Percentiles rank a stretch among this genome's conserved stretches.
Evolutionary conservation across 2,888 invertebrate species (phyloP).

Genomic region (Hirudinaria manillensis): DNA sequence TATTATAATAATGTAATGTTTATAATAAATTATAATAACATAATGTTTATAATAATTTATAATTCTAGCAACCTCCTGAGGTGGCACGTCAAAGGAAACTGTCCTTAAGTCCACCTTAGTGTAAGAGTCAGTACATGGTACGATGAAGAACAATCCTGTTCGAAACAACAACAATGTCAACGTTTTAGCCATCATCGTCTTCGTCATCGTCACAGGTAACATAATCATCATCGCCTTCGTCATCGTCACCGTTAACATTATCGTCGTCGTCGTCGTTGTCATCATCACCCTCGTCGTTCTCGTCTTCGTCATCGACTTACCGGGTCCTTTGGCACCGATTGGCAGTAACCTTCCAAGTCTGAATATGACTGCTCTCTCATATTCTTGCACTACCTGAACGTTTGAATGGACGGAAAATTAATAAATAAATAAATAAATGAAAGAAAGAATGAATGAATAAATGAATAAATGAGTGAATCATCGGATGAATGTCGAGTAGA

Average conservation of each 20-base stretch:
- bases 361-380: constrained; percentile 90
- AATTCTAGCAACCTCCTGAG: constrained; percentile 41
- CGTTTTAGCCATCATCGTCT: not conserved
- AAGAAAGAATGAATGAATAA: too few species aligned
- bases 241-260: not conserved
- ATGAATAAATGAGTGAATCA: too few species aligned
- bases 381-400: constrained; percentile 85
- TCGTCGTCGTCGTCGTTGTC: constrained; percentile 5
- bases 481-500: too few species aligned
- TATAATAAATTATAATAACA: not conserved
- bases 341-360: constrained; percentile 78
- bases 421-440: too few species aligned
- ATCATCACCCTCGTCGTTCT: constrained; percentile 6
- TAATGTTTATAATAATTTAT: not conserved
- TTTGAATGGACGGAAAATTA: not conserved
- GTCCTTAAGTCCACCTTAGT: constrained; percentile 51
- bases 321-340: constrained; percentile 80
- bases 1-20: too few species aligned
- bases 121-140: constrained; percentile 50
- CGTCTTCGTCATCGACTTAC: constrained; percentile 39
- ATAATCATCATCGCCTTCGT: constrained; percentile 13
- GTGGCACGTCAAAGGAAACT: constrained; percentile 55
- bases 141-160: constrained; percentile 49
- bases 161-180: not conserved
- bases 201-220: not conserved